Evolutionary conservation across 2,113 vertebrate genomes (phyloP), one percentile per base, ranked within the genome.

Genomic region (Thunnus maccoyii): DNA sequence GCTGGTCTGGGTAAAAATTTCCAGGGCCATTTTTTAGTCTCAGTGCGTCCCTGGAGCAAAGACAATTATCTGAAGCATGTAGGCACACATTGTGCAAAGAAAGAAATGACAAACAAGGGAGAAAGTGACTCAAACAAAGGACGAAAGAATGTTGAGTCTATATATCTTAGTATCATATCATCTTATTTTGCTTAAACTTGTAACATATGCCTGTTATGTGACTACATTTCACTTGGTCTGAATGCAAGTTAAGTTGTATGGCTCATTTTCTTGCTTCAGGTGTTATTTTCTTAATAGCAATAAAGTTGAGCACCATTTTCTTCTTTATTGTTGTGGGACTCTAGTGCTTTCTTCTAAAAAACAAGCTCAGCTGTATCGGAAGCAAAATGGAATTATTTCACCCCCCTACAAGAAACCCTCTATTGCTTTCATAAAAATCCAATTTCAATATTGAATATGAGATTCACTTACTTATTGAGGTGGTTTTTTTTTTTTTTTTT

Each of bases 371-470:
- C 56, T 27, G 5, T 55, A 50, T 36, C 61, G 48, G 32, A 63
- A 62, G 63, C 27, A 67, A 56, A 84, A 41, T 64, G 2, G 12
- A 57, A 74, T 79, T 32, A 22, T 51, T 16, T 17, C 48, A 14
- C 14, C 60, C 7, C 15, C 48, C 18, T 16, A 22, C 22, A 36
- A 61, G 30, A 66, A n/a, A 54, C 4, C 20, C 52, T 46, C 9
- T 36, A 9, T 25, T 27, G 60, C 52, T 52, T 72, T 71, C 22
- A 76, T 25, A 60, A 44, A 61, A 8, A 67, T 18, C 46, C 47
- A 2, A 54, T 77, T 60, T 69, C 22, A 41, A 20, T 56, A 14
- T n/a, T 36, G 27, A 60, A 47, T n/a, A 41, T 22, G 8, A 32
- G 4, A 72, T 66, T 73, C 12, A 17, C 30, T 65, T n/a, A 32